Percentiles rank a stretch among this genome's conserved stretches.
phyloP scores from a whole-genome alignment of 1,140 invertebrate genomes.

The Drosophila sturtevanti region DNA sequence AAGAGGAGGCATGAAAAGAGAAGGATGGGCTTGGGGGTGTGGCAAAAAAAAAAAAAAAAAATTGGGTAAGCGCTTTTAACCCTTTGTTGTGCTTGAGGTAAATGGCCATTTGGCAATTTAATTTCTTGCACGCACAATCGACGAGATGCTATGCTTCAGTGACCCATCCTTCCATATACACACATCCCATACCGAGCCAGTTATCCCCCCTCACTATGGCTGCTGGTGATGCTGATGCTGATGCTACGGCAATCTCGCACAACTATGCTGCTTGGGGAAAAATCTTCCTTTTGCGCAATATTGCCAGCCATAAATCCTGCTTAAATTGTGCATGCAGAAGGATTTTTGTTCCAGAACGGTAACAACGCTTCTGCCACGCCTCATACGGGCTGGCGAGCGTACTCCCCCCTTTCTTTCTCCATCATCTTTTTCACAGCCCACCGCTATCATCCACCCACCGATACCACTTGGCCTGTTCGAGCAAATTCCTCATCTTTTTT shows the following conservation, averaged over 20 bases:
- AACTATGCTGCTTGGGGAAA: slow-evolving; percentile 26
- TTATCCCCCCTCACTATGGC: not conserved
- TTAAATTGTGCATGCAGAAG: slow-evolving; percentile 80
- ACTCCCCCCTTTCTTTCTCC: too few relatives aligned
- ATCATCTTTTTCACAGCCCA: too few relatives aligned
- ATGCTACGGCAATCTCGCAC: not conserved
- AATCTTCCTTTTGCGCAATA: slow-evolving; percentile 67
- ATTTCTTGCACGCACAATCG: slow-evolving; percentile 79
- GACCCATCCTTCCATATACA: not conserved
- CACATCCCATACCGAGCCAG: not conserved
- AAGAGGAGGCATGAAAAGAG: not conserved
- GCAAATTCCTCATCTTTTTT: slow-evolving; percentile 49
- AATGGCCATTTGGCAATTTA: slow-evolving; percentile 79
- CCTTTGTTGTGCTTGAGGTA: slow-evolving; percentile 55
- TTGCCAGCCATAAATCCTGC: slow-evolving; percentile 81
- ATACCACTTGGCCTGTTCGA: slow-evolving; percentile 49
- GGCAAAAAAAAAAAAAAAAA: not conserved
- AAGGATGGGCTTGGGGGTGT: too few relatives aligned
- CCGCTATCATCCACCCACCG: slow-evolving; percentile 2
- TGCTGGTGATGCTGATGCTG: not conserved
- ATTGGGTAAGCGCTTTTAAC: slow-evolving; percentile 48
- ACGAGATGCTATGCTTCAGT: slow-evolving; percentile 53
- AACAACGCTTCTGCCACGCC: slow-evolving; percentile 14
- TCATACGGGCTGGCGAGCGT: not conserved
- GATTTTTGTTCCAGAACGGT: slow-evolving; percentile 79